A percentile compares a stretch with the other conserved stretches of the same genome.
Evolutionary conservation across 1,140 invertebrate genomes (phyloP).

Genomic region (Batillaria attramentaria): DNA sequence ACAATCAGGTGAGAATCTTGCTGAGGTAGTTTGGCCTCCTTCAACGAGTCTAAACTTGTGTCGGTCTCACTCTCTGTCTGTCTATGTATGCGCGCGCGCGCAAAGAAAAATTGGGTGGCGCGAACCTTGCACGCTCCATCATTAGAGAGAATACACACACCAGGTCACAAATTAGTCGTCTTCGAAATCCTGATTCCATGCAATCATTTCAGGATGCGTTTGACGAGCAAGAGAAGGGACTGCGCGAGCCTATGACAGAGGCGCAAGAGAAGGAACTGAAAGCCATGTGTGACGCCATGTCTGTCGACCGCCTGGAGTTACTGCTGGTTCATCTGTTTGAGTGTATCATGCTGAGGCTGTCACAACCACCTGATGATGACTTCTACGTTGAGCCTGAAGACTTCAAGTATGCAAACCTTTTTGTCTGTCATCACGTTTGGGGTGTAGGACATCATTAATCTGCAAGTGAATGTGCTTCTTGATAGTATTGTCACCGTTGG

Average conservation of each 20-base stretch:
- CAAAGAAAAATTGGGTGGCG: not conserved
- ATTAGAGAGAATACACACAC: not conserved
- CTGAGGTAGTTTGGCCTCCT: not conserved
- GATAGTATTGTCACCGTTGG: not conserved
- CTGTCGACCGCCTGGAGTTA: conserved; percentile 32
- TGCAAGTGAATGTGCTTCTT: not conserved
- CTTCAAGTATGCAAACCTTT: not conserved
- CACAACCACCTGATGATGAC: conserved; percentile 35
- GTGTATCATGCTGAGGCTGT: conserved; percentile 46
- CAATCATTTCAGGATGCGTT: conserved; percentile 45
- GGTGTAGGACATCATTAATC: not conserved
- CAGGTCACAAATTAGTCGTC: not conserved
- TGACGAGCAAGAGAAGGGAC: too few relatives aligned
- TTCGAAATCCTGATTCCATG: not conserved
- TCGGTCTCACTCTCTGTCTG: too few relatives aligned
- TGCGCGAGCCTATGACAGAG: conserved; percentile 31
- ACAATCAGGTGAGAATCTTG: conserved; percentile 30
- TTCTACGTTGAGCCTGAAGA: conserved; percentile 18
- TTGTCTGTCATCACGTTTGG: not conserved
- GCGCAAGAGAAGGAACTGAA: conserved; percentile 23
- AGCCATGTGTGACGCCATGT: conserved; percentile 21
- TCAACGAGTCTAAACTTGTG: too few relatives aligned
- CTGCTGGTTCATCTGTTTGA: conserved; percentile 46
- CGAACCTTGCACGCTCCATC: not conserved
- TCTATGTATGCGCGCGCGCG: too few relatives aligned